Percentiles rank a stretch among this genome's conserved stretches.
Conservation (phyloP, 2,888 invertebrate species). For the Drosophila siamana region DNA sequence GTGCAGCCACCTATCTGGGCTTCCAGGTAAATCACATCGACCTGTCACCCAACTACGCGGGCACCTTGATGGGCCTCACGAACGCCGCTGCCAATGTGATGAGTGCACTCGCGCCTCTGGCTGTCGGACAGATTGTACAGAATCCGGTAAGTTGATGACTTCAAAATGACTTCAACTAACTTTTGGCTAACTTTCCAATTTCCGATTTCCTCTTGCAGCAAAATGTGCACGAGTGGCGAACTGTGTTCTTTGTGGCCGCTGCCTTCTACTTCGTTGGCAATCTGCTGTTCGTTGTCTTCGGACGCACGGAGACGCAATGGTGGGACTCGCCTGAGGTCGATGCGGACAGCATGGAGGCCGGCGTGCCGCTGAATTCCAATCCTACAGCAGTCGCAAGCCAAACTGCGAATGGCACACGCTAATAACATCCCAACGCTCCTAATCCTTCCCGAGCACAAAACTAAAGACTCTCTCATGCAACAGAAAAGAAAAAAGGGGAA, state of each 20-base stretch:
- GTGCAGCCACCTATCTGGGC: constrained; percentile 91
- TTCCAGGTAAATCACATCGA: constrained; percentile 94
- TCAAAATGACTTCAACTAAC: too few species aligned
- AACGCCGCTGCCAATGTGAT: constrained; percentile 92
- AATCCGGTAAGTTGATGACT: constrained; percentile 87
- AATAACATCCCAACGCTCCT: neutral
- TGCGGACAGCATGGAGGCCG: constrained; percentile 63
- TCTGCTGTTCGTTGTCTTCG: constrained; percentile 87
- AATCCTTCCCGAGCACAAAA: constrained; percentile 25
- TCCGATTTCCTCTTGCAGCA: constrained; percentile 54
- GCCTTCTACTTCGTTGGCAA: constrained; percentile 87
- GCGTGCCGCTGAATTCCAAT: constrained; percentile 48
- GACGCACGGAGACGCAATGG: constrained; percentile 86
- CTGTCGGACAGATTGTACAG: constrained; percentile 89
- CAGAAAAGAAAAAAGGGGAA: neutral
- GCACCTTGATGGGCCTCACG: constrained; percentile 94
- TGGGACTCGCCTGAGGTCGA: constrained; percentile 87
- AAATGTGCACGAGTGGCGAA: constrained; percentile 86
- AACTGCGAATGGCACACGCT: constrained; percentile 22
- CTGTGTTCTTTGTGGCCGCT: constrained; percentile 87
- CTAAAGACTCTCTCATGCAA: constrained; percentile 38
- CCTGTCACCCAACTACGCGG: constrained; percentile 93
- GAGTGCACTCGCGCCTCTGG: constrained; percentile 91
- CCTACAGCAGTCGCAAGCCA: neutral
- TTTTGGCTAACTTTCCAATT: neutral